Evolutionary conservation across 2,797 vertebrate species (phyloP), one percentile per base, ranked within the genome.

Genomic region (Clarias laeviceps): DNA sequence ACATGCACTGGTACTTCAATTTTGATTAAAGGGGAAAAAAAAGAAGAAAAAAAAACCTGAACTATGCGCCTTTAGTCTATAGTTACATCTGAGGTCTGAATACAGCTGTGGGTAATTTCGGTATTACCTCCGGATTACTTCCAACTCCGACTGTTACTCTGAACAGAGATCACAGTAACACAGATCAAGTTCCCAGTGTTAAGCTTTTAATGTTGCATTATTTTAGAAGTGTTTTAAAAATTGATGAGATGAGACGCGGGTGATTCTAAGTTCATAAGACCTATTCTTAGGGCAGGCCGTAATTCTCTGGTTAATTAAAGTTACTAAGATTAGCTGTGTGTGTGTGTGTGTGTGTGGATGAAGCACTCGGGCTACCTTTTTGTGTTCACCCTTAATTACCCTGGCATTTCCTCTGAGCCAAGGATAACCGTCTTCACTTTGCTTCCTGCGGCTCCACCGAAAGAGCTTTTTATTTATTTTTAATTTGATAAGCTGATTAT

Each of bases 261-360:
- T 5, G n/a, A 59, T 77, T 34, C 9, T 40, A 50, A 37, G 77
- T 54, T 72, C 83, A 80, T 14, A 18, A 50, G 27, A 20, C 6
- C 56, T 29, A 59, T 69, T 85, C 50, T 61, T 61, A 32, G 77
- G 66, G 7, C 24, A 40, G 20, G 57, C 40, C 45, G 37, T 50
- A 40, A 69, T 66, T 73, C 69, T 74, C 59, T 57, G 40, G 29
- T 74, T 85, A 85, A 85, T 85, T 72, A 85, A 82, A 65, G 68
- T 82, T 82, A 81, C 78, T 85, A 80, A 56, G 62, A 62, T 73
- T 80, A 65, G 56, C 66, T 22, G 37, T 15, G 54, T 4, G 24
- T 72, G 54, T 54, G 45, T 11, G 45, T 45, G 45, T 45, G 45
- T 29, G 56, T 15, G 54, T 4, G 24, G 62, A 34, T 54, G 24